Evolutionary conservation across 35 echinoderm and acorn worm genomes (phyloP).

Genomic region (Amphiura filiformis): DNA sequence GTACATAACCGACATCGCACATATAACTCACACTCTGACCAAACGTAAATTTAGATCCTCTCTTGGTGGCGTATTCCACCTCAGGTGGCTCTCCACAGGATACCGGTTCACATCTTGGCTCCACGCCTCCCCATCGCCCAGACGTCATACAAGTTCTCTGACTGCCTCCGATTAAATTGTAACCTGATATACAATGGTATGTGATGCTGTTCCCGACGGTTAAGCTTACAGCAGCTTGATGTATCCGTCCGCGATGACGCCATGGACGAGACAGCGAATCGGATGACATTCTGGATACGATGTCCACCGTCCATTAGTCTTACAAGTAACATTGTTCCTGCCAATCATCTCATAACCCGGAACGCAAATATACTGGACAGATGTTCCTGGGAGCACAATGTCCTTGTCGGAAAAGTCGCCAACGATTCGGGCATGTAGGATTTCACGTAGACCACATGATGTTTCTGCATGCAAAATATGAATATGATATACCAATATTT

Average conservation of each 20-base stretch:
- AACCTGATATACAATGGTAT: neutral
- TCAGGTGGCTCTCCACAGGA: conserved; percentile 32
- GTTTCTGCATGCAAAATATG: neutral
- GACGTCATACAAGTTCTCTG: neutral
- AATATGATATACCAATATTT: too few species aligned
- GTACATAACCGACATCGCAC: conserved; percentile 34
- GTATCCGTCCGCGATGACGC: neutral
- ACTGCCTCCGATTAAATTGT: neutral
- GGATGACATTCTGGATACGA: conserved; percentile 9
- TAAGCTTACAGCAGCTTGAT: neutral
- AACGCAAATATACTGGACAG: conserved; percentile 29
- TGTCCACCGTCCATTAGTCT: conserved; percentile 38
- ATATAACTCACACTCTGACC: conserved; percentile 30
- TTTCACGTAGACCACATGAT: neutral
- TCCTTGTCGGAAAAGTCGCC: neutral
- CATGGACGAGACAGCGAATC: conserved; percentile 23
- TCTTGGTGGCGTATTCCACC: neutral
- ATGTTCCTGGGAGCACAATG: neutral
- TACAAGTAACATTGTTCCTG: conserved; percentile 23
- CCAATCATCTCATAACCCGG: conserved; percentile 48
- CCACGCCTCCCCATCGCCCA: neutral
- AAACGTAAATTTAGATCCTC: conserved; percentile 24
- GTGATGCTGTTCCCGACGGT: neutral
- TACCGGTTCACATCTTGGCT: conserved; percentile 22
- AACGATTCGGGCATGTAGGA: neutral